Evolutionary conservation across 2,888 invertebrate species (phyloP).

Genomic region (Omphaloscelis lunosa): DNA sequence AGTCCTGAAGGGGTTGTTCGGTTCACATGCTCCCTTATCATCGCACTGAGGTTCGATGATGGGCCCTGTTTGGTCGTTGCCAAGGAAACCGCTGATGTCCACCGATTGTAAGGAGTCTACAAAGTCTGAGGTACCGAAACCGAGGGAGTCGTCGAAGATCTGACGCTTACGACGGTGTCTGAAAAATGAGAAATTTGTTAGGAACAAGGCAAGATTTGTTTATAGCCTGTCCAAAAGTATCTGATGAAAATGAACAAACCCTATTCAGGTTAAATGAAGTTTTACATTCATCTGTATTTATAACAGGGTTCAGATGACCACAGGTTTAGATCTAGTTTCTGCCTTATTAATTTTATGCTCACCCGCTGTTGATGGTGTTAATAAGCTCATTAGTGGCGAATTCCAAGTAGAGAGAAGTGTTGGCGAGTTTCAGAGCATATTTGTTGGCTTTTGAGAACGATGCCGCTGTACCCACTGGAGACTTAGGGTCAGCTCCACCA

Average conservation of each 20-base stretch:
- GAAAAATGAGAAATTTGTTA: conserved; percentile 50
- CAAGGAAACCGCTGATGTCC: conserved; percentile 93
- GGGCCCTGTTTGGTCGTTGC: conserved; percentile 90
- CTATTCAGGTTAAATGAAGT: no score
- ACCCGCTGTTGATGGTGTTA: conserved; percentile 91
- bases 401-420: conserved; percentile 96
- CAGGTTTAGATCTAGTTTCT: not conserved
- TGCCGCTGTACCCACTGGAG: conserved; percentile 96
- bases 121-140: conserved; percentile 90
- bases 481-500: conserved; percentile 96
- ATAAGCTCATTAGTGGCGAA: conserved; percentile 96
- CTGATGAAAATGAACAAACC: no score
- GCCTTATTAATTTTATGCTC: conserved; percentile 62
- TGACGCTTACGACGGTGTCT: conserved; percentile 93
- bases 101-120: conserved; percentile 95
- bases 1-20: conserved; percentile 93
- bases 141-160: conserved; percentile 91
- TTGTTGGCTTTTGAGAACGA: conserved; percentile 97
- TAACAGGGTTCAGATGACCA: not conserved
- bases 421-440: conserved; percentile 95
- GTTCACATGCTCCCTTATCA: conserved; percentile 93
- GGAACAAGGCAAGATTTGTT: not conserved
- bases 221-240: not conserved
- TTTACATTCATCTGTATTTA: no score
- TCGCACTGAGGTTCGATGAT: conserved; percentile 93